Percentiles rank a stretch among this genome's conserved stretches.
Conservation (phyloP, 1,140 invertebrate species). For the Hycleus cichorii region DNA sequence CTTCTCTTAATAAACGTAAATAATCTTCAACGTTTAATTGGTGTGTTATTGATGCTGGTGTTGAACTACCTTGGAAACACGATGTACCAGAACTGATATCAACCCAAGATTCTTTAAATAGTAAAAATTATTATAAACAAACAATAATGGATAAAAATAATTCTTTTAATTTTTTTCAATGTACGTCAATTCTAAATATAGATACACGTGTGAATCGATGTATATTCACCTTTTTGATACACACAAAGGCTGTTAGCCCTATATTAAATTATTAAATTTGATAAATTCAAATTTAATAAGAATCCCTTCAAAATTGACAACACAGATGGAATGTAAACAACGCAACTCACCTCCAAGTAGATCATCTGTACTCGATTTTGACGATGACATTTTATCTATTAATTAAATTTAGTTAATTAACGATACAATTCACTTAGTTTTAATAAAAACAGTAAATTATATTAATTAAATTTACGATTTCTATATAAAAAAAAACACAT, state of each 20-base stretch:
- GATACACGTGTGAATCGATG: background rate
- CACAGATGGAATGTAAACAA: slow-evolving; percentile 33
- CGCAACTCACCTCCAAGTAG: slow-evolving; percentile 36
- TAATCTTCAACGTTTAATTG: slow-evolving; percentile 70
- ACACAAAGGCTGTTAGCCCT: background rate
- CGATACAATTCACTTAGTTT: background rate
- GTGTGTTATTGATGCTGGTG: slow-evolving; percentile 57
- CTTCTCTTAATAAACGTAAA: slow-evolving; percentile 72
- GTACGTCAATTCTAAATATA: slow-evolving; percentile 9
- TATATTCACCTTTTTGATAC: background rate
- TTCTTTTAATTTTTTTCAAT: background rate
- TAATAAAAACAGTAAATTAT: slow-evolving; percentile 1
- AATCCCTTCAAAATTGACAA: slow-evolving; percentile 8
- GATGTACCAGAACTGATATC: slow-evolving; percentile 50
- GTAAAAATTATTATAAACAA: slow-evolving; percentile 1
- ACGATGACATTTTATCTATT: slow-evolving; percentile 34
- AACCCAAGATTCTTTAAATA: slow-evolving; percentile 75
- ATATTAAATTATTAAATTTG: background rate
- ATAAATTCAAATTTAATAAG: slow-evolving; percentile 2
- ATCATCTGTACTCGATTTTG: slow-evolving; percentile 38
- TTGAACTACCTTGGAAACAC: slow-evolving; percentile 49
- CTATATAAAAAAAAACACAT: slow-evolving; percentile 1
- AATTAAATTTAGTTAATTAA: slow-evolving; percentile 3
- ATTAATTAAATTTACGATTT: slow-evolving; percentile 1
- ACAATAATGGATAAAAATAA: slow-evolving; percentile 14